Evolutionary conservation across 2,797 vertebrate genomes (phyloP), one percentile per base, ranked within the genome.

Genomic region (Propithecus perrieri): DNA sequence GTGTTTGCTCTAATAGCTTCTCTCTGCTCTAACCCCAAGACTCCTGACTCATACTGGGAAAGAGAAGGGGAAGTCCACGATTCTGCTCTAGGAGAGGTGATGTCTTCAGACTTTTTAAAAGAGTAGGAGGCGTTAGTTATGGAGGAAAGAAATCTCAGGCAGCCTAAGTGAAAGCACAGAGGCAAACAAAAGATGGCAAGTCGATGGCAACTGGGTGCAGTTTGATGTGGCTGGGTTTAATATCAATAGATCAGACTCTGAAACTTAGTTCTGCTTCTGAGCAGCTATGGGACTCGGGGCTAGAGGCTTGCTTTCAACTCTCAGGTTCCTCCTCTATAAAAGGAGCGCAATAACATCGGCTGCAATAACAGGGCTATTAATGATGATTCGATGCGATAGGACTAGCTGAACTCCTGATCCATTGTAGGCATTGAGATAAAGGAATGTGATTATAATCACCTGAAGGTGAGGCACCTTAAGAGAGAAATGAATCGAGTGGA

Each of bases 351-450:
- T 9, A 5, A 26, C 2, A 38, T 10, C 48, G 7, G 24, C 55
- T 1, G 1, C 18, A 4, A 38, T 38, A 38, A 38, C 1, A 5
- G 15, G 22, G 13, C 3, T 69, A 0, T 65, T 74, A 20, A 26
- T 2, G 18, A 22, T 1, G 72, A 13, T 35, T n/a, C 13, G 0
- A 0, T 18, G 50, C 65, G 13, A 5, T 4, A 20, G 41, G 41
- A 35, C 55, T 13, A 50, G 46, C 18, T 18, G 10, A 61, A 74
- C 12, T 24, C 33, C 14, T 76, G 71, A 24, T 28, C 38, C 30
- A 3, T 3, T 9, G 7, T 9, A 12, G n/a, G 30, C 41, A 20
- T 18, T 79, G 5, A 28, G 30, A 26, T 74, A 83, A 85, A 3
- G n/a, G 30, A 53, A 4, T 33, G 69, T 3, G 26, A 1, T 61